Percentiles rank a stretch among this genome's conserved stretches.
These are phyloP conservation scores for Nyctereutes procyonoides DNA, from an alignment of 2,113 vertebrate species.

Conservation along the genomic window DNA sequence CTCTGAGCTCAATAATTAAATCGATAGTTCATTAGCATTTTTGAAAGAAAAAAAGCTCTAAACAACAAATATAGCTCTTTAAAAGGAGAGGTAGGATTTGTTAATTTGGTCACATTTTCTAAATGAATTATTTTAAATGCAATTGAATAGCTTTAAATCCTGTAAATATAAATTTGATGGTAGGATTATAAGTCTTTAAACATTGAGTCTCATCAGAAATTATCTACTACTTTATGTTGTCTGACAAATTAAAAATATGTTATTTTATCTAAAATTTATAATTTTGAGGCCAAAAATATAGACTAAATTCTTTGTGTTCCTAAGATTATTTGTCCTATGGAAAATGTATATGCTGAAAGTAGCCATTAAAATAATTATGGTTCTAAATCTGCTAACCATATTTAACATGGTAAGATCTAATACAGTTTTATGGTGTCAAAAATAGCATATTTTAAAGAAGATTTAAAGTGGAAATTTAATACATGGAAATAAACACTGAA, in stretches of 20 bases:
- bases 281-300: slow-evolving; percentile 47
- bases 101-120: slow-evolving; percentile 32
- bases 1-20: slow-evolving; percentile 41
- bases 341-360: slow-evolving; percentile 43
- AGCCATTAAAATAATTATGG: slow-evolving; percentile 57
- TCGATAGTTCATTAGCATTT: slow-evolving; percentile 40
- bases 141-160: background rate
- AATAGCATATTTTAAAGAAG: slow-evolving; percentile 60
- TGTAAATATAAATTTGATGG: background rate
- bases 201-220: background rate
- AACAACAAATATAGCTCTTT: slow-evolving; percentile 7
- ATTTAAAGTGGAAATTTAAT: slow-evolving; percentile 44
- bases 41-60: slow-evolving; percentile 12
- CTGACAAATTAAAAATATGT: background rate
- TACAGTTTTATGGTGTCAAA: slow-evolving; percentile 14
- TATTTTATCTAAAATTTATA: slow-evolving; percentile 20
- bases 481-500: slow-evolving; percentile 5
- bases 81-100: background rate
- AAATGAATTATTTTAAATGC: slow-evolving; percentile 48
- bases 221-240: slow-evolving; percentile 23
- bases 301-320: background rate
- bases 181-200: slow-evolving; percentile 21
- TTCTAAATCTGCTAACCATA: slow-evolving; percentile 1
- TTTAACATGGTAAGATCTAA: slow-evolving; percentile 57
- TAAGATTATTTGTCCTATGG: slow-evolving; percentile 5